These are phyloP conservation scores for Metridium senile DNA, from an alignment of 92 coral and sea anemone species.

Conservation along the genomic window DNA sequence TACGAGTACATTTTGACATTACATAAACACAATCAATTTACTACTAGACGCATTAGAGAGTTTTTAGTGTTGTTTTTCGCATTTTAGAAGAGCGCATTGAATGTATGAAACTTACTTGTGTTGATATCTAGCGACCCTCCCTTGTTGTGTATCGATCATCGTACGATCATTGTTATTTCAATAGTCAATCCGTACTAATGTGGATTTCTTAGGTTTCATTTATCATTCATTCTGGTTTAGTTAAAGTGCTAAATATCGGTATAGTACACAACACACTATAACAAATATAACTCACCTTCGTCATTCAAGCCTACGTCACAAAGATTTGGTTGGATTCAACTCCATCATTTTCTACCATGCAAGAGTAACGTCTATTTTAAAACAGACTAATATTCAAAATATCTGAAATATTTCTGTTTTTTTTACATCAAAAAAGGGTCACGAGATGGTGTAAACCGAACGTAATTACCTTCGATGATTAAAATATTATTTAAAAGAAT, in stretches of 20 bases:
- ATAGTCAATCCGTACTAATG: neutral
- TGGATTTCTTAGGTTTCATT: too few species aligned
- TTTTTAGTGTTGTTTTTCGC: neutral
- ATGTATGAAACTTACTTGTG: too few species aligned
- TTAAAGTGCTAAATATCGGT: too few species aligned
- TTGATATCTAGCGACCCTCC: slow-evolving; percentile 15
- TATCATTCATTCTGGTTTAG: neutral
- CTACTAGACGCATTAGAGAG: neutral
- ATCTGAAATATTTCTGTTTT: neutral
- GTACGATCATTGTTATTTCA: neutral
- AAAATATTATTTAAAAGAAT: slow-evolving; percentile 1
- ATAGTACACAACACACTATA: neutral
- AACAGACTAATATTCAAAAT: neutral
- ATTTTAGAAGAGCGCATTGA: too few species aligned
- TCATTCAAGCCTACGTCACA: neutral
- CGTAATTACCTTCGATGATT: neutral
- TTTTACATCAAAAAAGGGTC: neutral
- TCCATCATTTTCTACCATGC: neutral
- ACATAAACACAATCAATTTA: neutral
- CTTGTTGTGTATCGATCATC: neutral
- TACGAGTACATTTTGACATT: neutral
- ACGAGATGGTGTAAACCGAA: neutral
- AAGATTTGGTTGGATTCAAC: neutral
- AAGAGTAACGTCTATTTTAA: neutral
- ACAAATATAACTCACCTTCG: slow-evolving; percentile 1